A percentile compares a stretch with the other conserved stretches of the same genome.
These are phyloP conservation scores for Thryonomys swinderianus DNA, from an alignment of 2,113 vertebrate genomes.

Conservation along the genomic window DNA sequence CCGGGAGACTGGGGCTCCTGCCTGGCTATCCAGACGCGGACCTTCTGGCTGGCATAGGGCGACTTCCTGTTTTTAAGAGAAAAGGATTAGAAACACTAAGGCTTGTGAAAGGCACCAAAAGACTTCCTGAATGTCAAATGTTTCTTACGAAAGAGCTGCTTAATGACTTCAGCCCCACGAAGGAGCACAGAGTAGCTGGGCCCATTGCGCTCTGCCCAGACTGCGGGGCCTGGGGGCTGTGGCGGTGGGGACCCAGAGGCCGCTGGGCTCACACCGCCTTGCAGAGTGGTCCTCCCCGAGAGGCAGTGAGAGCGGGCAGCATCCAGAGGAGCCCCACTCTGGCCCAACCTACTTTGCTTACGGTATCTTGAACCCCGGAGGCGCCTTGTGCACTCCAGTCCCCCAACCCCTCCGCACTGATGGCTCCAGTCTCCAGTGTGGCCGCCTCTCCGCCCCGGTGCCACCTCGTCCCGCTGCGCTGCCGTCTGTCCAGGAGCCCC, in stretches of 20 bases:
- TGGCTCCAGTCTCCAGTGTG: background rate
- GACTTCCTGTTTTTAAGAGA: constrained; percentile 82
- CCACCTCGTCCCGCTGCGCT: rapidly evolving
- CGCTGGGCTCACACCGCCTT: no score
- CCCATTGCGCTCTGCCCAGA: background rate
- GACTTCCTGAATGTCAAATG: constrained; percentile 77
- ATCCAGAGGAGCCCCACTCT: rapidly evolving
- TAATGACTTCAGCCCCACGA: constrained; percentile 65
- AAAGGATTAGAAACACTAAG: constrained; percentile 80
- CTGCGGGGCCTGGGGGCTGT: background rate
- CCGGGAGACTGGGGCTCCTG: background rate
- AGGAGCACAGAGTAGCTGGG: constrained; percentile 7
- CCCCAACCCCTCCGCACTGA: background rate
- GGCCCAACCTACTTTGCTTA: rapidly evolving
- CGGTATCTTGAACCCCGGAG: background rate
- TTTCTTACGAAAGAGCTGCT: constrained; percentile 73
- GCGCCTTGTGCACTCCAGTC: rapidly evolving
- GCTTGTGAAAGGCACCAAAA: constrained; percentile 81
- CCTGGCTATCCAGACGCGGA: background rate
- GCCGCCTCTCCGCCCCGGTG: background rate
- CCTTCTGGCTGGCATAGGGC: constrained; percentile 67
- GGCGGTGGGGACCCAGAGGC: no score
- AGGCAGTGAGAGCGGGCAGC: background rate
- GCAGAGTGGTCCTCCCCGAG: no score
- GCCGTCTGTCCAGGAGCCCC: rapidly evolving